Percentiles rank a stretch among this genome's conserved stretches.
Evolutionary conservation across 2,113 vertebrate species (phyloP).

Genomic region (Lagopus leucura): DNA sequence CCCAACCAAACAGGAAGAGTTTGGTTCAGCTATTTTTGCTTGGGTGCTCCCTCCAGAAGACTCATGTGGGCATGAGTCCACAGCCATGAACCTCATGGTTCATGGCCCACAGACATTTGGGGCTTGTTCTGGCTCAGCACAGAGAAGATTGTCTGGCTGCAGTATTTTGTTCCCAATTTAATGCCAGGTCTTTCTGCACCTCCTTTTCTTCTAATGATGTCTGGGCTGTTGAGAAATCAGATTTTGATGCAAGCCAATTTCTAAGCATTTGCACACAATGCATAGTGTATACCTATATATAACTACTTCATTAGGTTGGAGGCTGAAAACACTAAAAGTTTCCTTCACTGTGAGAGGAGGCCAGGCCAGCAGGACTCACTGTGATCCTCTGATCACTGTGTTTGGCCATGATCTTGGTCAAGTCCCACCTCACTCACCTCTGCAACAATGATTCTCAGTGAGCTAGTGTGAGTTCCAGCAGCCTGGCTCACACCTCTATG

Average conservation of each 20-base stretch:
- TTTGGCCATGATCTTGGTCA: background rate
- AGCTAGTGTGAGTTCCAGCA: background rate
- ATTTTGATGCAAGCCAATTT: background rate
- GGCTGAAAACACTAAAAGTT: background rate
- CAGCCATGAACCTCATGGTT: no score
- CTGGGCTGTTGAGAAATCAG: background rate
- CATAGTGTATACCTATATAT: background rate
- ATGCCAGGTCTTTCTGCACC: background rate
- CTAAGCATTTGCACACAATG: background rate
- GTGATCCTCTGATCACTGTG: accelerated
- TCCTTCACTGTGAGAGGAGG: background rate
- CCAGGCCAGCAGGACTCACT: background rate
- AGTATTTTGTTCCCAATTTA: background rate
- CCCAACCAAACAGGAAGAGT: background rate
- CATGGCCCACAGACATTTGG: background rate
- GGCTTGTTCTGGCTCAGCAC: background rate
- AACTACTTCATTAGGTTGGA: background rate
- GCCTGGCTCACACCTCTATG: accelerated
- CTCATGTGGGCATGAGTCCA: background rate
- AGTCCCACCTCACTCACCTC: no score
- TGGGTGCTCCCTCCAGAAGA: background rate
- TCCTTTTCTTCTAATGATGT: background rate
- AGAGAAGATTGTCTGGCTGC: background rate
- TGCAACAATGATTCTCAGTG: background rate
- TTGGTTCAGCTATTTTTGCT: background rate